Conservation (phyloP, 2,888 invertebrate genomes). For the Acrobasis suavella region DNA sequence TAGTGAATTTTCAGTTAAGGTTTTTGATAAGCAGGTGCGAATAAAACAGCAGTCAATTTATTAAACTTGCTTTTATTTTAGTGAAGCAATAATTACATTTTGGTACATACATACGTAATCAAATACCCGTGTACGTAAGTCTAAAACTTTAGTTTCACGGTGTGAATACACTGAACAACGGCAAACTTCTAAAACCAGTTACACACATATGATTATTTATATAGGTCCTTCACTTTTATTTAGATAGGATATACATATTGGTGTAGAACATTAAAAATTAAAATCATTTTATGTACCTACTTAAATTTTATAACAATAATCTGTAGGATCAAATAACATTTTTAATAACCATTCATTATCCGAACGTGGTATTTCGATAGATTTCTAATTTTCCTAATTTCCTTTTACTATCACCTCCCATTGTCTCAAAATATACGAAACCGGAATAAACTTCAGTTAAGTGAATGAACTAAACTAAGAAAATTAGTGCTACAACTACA, state of each 20-base stretch:
- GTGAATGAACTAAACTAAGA: conserved; percentile 23
- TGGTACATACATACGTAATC: conserved; percentile 52
- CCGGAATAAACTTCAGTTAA: conserved; percentile 7
- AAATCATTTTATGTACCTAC: conserved; percentile 7
- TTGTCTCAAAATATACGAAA: conserved; percentile 18
- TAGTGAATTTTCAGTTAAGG: too few relatives aligned
- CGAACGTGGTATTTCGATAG: conserved; percentile 20
- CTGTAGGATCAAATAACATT: conserved; percentile 22
- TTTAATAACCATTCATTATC: conserved; percentile 20
- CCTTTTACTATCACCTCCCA: background rate
- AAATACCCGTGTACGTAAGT: conserved; percentile 38
- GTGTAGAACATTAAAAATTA: conserved; percentile 12
- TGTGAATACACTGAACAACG: conserved; percentile 44
- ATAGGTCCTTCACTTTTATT: conserved; percentile 10
- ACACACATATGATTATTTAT: conserved; percentile 21
- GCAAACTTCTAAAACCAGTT: conserved; percentile 30
- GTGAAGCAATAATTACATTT: conserved; percentile 67
- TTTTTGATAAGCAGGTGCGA: conserved; percentile 2
- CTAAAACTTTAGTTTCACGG: conserved; percentile 38
- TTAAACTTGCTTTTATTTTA: conserved; percentile 66
- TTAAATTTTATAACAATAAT: conserved; percentile 20
- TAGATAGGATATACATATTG: conserved; percentile 18
- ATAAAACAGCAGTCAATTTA: conserved; percentile 37
- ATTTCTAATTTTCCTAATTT: conserved; percentile 21
- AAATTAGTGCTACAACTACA: conserved; percentile 20